Base-by-base conservation (phyloP, 2,888 invertebrate species). In the Anodontia alba region DNA sequence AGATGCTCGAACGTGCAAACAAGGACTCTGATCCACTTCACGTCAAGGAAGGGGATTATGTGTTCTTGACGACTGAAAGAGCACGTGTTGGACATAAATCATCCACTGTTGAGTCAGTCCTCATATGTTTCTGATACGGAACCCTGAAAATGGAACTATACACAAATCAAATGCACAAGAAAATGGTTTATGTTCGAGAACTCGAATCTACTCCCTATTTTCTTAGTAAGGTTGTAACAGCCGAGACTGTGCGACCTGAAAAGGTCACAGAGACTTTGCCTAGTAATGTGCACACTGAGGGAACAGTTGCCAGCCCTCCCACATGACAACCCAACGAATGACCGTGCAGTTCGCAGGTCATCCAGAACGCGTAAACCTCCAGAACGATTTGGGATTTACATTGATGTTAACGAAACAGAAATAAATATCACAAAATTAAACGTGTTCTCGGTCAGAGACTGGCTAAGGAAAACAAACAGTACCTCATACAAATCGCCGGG, bases 41-140 rank as follows among this genome's bases (percentile, higher is more conserved):
- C 3, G 26, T 69, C 15, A 42, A 7, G 15, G 29, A 42, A 69
- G 69, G 43, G 5, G 80, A 80, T 38, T 83, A 76, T 76, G 75
- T 80, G 46, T 77, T 77, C 57, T 31, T 72, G 17, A 26, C 5
- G 33, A 51, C 54, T 12, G 42, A 66, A 43, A 36, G 54, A 23
- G 31, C 68, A 10, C 67, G 77, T 17, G 31, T 43, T 7, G 83
- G 66, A 7, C 72, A 54, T 31, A 75, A 81, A 57, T 81, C 17
- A 71, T 81, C 42, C 26, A 72, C 20, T 12, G 23, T 49, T 70
- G 74, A 31, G n/a, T 20, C 15, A 81, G 78, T 38, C 54, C 74
- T 8, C 81, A 81, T 54, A 38, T 46, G 20, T 66, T 54, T 71
- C 15, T 51, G 29, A 70, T 81, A 46, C n/a, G 43, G 20, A 76